Conservation (phyloP, 2,888 invertebrate species). For the Tachina lurida region DNA sequence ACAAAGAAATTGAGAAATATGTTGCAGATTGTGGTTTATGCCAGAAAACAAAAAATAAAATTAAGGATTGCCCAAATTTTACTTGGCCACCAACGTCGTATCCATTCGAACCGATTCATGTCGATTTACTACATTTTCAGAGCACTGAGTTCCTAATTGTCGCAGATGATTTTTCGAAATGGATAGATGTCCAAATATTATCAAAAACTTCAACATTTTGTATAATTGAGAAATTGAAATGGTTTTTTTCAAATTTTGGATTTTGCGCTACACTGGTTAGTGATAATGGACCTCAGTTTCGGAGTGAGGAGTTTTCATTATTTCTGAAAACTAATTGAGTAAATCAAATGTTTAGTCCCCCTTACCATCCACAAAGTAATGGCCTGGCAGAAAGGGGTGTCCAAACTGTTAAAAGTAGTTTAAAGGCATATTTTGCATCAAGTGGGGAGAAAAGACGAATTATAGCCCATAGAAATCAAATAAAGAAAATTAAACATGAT, state of each 20-base stretch:
- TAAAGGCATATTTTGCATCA: not conserved
- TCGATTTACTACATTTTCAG: slow-evolving; percentile 53
- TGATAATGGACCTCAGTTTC: slow-evolving; percentile 27
- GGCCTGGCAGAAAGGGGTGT: not conserved
- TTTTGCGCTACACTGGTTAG: no score
- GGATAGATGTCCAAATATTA: slow-evolving; percentile 58
- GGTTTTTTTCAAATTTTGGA: no score
- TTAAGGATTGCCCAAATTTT: slow-evolving; percentile 49
- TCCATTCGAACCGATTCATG: slow-evolving; percentile 50
- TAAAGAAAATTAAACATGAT: no score
- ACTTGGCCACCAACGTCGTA: slow-evolving; percentile 50
- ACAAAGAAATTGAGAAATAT: slow-evolving; percentile 47
- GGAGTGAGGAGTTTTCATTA: slow-evolving; percentile 52
- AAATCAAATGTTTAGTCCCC: slow-evolving; percentile 44
- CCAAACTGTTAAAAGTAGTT: not conserved
- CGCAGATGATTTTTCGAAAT: slow-evolving; percentile 58
- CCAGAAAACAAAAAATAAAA: slow-evolving; percentile 34
- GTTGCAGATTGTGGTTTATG: slow-evolving; percentile 27
- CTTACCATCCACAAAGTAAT: slow-evolving; percentile 64
- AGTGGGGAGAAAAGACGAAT: not conserved
- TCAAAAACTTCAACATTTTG: slow-evolving; percentile 25
- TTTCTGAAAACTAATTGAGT: slow-evolving; percentile 59
- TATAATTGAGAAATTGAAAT: slow-evolving; percentile 59
- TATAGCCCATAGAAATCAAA: no score
- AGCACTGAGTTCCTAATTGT: slow-evolving; percentile 42